Evolutionary conservation across 2,113 vertebrate genomes (phyloP).

Genomic region (Aptenodytes patagonicus): DNA sequence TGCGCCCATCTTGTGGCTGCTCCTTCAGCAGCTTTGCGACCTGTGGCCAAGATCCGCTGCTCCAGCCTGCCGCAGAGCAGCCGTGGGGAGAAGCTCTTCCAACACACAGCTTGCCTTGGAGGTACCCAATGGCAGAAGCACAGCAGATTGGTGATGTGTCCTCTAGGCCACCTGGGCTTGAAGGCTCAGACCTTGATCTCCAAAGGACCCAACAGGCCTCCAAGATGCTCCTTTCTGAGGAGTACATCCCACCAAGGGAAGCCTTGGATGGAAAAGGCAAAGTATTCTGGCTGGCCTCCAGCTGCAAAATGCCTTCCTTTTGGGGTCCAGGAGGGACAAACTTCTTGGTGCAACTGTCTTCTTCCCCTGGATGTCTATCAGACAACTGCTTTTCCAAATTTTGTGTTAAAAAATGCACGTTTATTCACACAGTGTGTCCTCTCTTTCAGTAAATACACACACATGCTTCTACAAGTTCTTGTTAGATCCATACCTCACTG

Average conservation of each 20-base stretch:
- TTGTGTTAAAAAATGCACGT: fast-evolving
- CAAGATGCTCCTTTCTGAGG: not conserved
- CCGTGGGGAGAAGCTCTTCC: not conserved
- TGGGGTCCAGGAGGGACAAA: not conserved
- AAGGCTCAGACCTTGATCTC: not conserved
- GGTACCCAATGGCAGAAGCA: not conserved
- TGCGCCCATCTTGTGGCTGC: not conserved
- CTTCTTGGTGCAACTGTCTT: not conserved
- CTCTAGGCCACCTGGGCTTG: not conserved
- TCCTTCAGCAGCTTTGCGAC: not conserved
- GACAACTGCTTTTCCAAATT: not conserved
- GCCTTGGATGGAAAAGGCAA: not conserved
- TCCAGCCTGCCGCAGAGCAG: not conserved
- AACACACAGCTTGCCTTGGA: not conserved
- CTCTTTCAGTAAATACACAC: not conserved
- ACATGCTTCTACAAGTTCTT: not conserved
- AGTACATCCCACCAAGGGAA: not conserved
- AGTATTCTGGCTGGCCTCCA: not conserved
- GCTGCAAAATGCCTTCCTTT: not conserved
- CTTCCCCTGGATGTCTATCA: not conserved
- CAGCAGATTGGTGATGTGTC: not conserved
- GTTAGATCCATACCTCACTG: not conserved
- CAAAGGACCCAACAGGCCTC: not conserved
- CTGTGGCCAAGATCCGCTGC: not conserved
- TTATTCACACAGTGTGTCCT: fast-evolving